Base-by-base conservation (phyloP, 2,113 vertebrate species). In the Benitochromis conjunctus region DNA sequence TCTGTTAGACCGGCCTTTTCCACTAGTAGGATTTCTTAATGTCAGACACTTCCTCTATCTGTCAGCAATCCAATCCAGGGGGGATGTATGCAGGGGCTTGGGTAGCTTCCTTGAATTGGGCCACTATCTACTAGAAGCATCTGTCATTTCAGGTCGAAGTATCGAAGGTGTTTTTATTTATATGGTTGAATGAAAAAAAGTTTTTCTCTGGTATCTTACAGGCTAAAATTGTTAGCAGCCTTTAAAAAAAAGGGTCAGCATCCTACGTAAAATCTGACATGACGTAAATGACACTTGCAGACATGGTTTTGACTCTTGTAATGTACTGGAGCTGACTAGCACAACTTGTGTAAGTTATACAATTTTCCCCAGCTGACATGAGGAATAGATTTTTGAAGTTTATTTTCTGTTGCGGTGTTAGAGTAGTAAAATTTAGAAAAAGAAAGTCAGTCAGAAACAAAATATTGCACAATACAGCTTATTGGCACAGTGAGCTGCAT, bases 361-460 rank as follows among this genome's bases (percentile, higher is more conserved):
- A 14, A 3, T 14, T 69, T 43, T 16, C 2, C n/a, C 26, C 64
- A 43, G 64, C n/a, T 69, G 64, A 69, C 24, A 21, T 43, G 38
- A 69, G 13, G n/a, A 0, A 16, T 26, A 13, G 2, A 24, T 12
- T 24, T 4, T 5, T 43, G 1, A 41, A 1, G 19, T 69, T 24
- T 5, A 14, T 24, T 24, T 43, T 43, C 12, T 24, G n/a, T 7
- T 69, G 1, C 64, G 43, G n/a, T 24, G 21, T 69, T 41, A 1
- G 36, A 43, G 64, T 0, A 41, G 36, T 5, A 9, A 1, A 0
- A 69, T 16, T 69, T 24, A 6, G 1, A 2, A 41, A 43, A 6
- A 43, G 64, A 43, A n/a, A 36, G 18, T 36, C 60, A 64, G 31
- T n/a, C 58, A 36, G 9, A 38, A 69, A 21, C n/a, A 8, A 64